Evolutionary conservation across 2,797 vertebrate genomes (phyloP), one percentile per base, ranked within the genome.

Genomic region (Clarias platycephalus): DNA sequence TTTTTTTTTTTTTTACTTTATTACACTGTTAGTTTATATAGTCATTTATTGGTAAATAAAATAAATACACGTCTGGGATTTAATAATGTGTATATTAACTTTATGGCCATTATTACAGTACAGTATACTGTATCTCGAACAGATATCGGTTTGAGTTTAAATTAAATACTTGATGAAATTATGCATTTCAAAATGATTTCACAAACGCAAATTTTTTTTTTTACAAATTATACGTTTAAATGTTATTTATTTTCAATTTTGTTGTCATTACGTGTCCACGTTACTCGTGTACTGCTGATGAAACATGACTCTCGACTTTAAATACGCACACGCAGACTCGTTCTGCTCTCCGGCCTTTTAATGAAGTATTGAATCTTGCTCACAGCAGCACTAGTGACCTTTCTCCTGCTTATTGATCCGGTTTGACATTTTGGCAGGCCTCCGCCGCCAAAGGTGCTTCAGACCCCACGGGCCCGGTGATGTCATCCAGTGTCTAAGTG

Each of bases 311-410:
- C 62, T 44, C 84, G 55, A 44, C 84, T 86, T 88, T 90, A 88
- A 89, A 89, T 55, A 85, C 84, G 75, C 68, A 80, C 68, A 80
- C 86, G 86, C 83, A 86, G 24, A 86, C 89, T 86, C 81, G 18
- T 83, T n/a, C 82, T 66, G 79, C 84, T 34, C 83, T 81, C 60
- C 66, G 71, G 84, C 63, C 83, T 74, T 49, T 83, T 88, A 87
- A 89, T 88, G 85, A 89, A 89, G 86, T 89, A 90, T 89, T 89
- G 88, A 86, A 88, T 88, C 71, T 80, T 62, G 85, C 87, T 88
- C 83, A 78, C 77, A 88, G 80, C 68, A 88, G 90, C 81, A 81
- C 79, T 60, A 34, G 66, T 89, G 88, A 89, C 88, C 88, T 89
- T 90, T 89, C 82, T 72, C 83, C 86, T 72, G 58, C 64, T 72